Evolutionary conservation across 2,797 vertebrate genomes (phyloP).

Genomic region (Nannoperca australis): DNA sequence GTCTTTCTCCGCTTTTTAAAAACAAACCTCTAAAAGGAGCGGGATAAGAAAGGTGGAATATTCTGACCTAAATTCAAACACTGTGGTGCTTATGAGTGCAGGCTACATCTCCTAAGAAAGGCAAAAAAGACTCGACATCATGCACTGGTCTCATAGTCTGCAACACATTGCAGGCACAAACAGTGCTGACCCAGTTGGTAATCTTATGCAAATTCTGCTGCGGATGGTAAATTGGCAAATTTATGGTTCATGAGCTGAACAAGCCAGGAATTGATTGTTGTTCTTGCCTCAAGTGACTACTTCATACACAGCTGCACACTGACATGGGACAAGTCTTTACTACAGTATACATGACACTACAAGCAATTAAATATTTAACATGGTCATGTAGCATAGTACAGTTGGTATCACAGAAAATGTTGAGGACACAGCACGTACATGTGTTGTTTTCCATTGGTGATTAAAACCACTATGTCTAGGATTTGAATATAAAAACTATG

Average conservation of each 20-base stretch:
- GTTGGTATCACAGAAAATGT: background rate
- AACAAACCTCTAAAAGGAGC: constrained; percentile 16
- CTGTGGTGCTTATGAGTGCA: constrained; percentile 12
- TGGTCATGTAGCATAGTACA: background rate
- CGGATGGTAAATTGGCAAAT: constrained; percentile 53
- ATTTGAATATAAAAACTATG: background rate
- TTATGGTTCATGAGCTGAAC: constrained; percentile 51
- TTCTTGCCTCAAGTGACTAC: constrained; percentile 20
- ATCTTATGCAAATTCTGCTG: constrained; percentile 50
- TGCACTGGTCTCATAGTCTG: constrained; percentile 24
- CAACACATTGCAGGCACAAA: constrained; percentile 43
- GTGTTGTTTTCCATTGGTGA: background rate
- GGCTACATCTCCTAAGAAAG: constrained; percentile 16
- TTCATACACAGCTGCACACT: constrained; percentile 25
- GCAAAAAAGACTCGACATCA: constrained; percentile 19
- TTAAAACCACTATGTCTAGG: background rate
- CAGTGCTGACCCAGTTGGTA: constrained; percentile 63
- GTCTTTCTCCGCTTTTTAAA: constrained; percentile 23
- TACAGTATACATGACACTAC: constrained; percentile 10
- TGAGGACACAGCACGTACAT: too few species aligned
- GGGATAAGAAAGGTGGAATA: constrained; percentile 25
- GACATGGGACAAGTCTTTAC: constrained; percentile 9
- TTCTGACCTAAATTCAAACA: constrained; percentile 67
- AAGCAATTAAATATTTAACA: constrained; percentile 5
- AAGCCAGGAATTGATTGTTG: constrained; percentile 38